A percentile compares a stretch with the other conserved stretches of the same genome.
phyloP scores from a whole-genome alignment of 2,113 vertebrate genomes.

The Aptenodytes forsteri region DNA sequence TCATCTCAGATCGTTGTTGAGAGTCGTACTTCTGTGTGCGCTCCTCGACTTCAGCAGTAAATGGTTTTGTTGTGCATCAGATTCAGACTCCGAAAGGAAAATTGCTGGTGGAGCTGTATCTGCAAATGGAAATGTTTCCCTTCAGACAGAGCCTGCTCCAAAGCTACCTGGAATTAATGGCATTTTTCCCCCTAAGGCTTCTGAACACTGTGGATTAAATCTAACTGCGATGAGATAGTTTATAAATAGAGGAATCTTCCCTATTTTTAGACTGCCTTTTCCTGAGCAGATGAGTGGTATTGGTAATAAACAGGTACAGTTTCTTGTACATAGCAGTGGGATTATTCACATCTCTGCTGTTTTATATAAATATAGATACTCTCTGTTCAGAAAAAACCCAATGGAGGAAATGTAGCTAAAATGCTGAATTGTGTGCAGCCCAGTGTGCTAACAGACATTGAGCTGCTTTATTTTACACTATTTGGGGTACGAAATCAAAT shows the following conservation, averaged over 20 bases:
- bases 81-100: background rate
- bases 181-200: background rate
- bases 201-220: background rate
- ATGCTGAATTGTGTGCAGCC: background rate
- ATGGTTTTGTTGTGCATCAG: background rate
- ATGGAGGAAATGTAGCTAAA: background rate
- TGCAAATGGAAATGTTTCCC: background rate
- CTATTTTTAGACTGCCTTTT: background rate
- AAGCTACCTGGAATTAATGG: background rate
- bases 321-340: background rate
- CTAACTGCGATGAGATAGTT: background rate
- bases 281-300: background rate
- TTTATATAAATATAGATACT: background rate
- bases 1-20: rapidly evolving
- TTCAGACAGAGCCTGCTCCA: background rate
- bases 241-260: background rate
- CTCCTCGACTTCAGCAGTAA: background rate
- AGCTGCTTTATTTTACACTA: background rate
- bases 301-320: background rate
- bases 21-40: background rate
- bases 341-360: background rate
- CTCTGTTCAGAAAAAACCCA: background rate
- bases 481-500: background rate
- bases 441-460: background rate
- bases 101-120: background rate